Conservation (phyloP, 2,888 invertebrate genomes). For the Falcaria lacertinaria region DNA sequence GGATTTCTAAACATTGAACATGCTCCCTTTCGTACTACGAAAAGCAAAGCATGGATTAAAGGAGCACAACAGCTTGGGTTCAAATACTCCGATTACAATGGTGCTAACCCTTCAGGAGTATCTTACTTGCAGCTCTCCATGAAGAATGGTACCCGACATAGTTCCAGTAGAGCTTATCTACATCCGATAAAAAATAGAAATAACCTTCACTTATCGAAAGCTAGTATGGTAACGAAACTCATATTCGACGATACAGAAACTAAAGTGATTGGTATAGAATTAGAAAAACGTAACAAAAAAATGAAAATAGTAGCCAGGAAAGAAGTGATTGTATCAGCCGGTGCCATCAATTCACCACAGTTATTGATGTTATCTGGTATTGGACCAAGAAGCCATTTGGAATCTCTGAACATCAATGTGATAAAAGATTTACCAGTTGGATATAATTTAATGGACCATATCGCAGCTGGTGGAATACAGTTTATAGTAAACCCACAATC, state of each 20-base stretch:
- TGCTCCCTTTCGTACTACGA: constrained; percentile 69
- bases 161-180: constrained; percentile 84
- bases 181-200: constrained; percentile 78
- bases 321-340: constrained; percentile 87
- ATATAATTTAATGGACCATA: constrained; percentile 85
- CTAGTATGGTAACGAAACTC: constrained; percentile 80
- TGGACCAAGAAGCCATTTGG: constrained; percentile 81
- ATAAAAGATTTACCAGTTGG: constrained; percentile 82
- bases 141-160: constrained; percentile 83
- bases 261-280: constrained; percentile 80
- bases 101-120: constrained; percentile 80
- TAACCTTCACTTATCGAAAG: constrained; percentile 82
- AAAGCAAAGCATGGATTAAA: constrained; percentile 79
- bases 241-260: constrained; percentile 77
- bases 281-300: constrained; percentile 70
- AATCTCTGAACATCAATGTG: constrained; percentile 74
- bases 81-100: constrained; percentile 81
- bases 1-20: constrained; percentile 80
- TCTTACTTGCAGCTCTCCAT: constrained; percentile 82
- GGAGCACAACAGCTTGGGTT: constrained; percentile 82
- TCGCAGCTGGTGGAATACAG: constrained; percentile 82
- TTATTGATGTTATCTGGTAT: constrained; percentile 89
- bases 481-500: constrained; percentile 72
- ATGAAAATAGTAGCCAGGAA: constrained; percentile 80
- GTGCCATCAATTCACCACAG: constrained; percentile 88